Evolutionary conservation across 1,140 invertebrate genomes (phyloP).

Genomic region (Drosophila arawakana): DNA sequence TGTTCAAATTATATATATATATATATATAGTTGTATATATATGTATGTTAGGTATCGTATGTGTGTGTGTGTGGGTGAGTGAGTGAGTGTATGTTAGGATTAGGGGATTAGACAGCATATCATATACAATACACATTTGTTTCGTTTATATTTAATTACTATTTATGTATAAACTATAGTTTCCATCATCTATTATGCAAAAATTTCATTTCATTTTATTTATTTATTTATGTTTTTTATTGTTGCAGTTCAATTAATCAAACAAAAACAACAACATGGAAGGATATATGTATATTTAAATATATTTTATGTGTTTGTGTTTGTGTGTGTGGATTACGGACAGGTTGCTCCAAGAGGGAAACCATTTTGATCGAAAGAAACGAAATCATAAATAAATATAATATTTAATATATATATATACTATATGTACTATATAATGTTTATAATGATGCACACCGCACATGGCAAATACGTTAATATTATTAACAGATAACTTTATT

Average conservation of each 20-base stretch:
- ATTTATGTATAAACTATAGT: conserved; percentile 79
- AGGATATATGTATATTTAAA: conserved; percentile 57
- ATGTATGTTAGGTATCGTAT: conserved; percentile 64
- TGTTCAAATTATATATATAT: conserved; percentile 78
- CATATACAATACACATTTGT: conserved; percentile 75
- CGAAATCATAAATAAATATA: conserved; percentile 23
- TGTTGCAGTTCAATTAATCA: conserved; percentile 63
- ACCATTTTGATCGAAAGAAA: conserved; percentile 50
- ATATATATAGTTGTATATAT: conserved; percentile 54
- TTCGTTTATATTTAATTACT: conserved; percentile 67
- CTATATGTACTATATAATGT: neutral
- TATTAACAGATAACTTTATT: conserved; percentile 71
- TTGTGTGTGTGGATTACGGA: conserved; percentile 15
- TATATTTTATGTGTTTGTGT: conserved; percentile 27
- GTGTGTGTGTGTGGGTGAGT: conserved; percentile 25
- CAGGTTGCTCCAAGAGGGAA: conserved; percentile 49
- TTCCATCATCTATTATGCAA: conserved; percentile 38
- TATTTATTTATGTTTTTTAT: conserved; percentile 27
- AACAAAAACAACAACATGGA: conserved; percentile 80
- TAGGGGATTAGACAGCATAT: conserved; percentile 78
- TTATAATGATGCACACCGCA: conserved; percentile 60
- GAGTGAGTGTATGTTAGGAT: conserved; percentile 59
- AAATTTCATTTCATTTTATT: conserved; percentile 5
- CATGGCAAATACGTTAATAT: conserved; percentile 66
- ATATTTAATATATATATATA: conserved; percentile 59